Base-by-base conservation (phyloP, 2,888 invertebrate genomes). In the Steromphala cineraria region DNA sequence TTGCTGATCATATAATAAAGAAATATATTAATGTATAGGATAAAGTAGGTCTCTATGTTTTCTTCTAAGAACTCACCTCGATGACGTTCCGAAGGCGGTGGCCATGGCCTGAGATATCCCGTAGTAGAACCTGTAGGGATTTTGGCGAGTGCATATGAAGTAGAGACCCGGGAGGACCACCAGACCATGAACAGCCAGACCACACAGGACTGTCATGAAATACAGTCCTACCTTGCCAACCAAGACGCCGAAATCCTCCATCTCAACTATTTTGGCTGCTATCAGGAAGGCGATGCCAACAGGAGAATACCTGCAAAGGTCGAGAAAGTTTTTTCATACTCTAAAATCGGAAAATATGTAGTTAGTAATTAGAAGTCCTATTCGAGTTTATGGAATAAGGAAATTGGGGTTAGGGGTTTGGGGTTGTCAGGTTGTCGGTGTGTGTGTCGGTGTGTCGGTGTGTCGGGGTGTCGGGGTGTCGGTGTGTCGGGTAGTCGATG, bases 1-100 rank as follows among this genome's bases (percentile, higher is more conserved):
- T n/a, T n/a, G n/a, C n/a, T n/a, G n/a, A n/a, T n/a, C n/a, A n/a
- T n/a, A n/a, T n/a, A n/a, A n/a, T n/a, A n/a, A n/a, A n/a, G n/a
- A n/a, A n/a, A n/a, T n/a, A n/a, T n/a, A 7, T 4, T 36, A 36
- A 36, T 36, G 36, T 2, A 36, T 4, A 36, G 36, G 4, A 36
- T 36, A 36, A 36, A 36, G 7, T 36, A 46, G 5, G 46, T 46
- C 1, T 10, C 36, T 55, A 36, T 31, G 5, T 71, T 13, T 17
- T 28, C 5, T 78, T 13, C 31, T 15, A 15, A 21, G 98, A 98
- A 85, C 98, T 97, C 67, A 94, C 94, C 97, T 97, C 53, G 98
- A 98, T 40, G 98, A 97, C 40, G 99, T 99, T 88, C 98, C 98
- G 93, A 99, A 99, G 67, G 98, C 98, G 0, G 98, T 99, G 3